Conservation (phyloP, 2,113 vertebrate genomes). For the Megaleporinus macrocephalus region DNA sequence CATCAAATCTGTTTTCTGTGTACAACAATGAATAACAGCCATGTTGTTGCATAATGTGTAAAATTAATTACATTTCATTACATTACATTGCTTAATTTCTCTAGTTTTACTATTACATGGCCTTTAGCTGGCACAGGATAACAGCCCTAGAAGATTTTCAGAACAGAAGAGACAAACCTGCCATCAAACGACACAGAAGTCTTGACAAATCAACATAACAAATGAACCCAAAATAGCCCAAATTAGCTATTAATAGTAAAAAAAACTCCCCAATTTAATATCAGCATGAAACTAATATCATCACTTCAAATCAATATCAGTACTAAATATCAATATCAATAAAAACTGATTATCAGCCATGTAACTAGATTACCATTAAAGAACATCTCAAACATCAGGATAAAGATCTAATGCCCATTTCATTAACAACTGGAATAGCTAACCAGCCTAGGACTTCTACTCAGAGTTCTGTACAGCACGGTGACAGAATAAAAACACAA, state of each 20-base stretch:
- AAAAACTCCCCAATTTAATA: neutral
- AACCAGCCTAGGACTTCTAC: too few relatives aligned
- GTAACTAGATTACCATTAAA: neutral
- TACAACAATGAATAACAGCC: neutral
- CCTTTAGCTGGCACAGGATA: too few relatives aligned
- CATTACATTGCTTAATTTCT: neutral
- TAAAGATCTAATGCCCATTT: neutral
- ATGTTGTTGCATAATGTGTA: neutral
- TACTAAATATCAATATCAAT: too few relatives aligned
- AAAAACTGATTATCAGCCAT: neutral
- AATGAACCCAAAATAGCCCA: neutral
- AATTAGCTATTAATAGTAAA: neutral
- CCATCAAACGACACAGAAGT: neutral
- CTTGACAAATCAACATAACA: too few relatives aligned
- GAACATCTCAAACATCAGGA: neutral
- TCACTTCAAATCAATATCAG: too few relatives aligned
- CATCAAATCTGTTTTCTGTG: neutral
- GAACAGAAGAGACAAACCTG: neutral
- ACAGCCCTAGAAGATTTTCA: too few relatives aligned
- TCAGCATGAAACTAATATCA: neutral
- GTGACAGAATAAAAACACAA: neutral
- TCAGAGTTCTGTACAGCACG: neutral
- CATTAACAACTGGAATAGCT: neutral
- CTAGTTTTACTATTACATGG: neutral
- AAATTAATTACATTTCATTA: neutral